phyloP scores from a whole-genome alignment of 2,797 vertebrate species.

The Paratrypauchen microcephalus region DNA sequence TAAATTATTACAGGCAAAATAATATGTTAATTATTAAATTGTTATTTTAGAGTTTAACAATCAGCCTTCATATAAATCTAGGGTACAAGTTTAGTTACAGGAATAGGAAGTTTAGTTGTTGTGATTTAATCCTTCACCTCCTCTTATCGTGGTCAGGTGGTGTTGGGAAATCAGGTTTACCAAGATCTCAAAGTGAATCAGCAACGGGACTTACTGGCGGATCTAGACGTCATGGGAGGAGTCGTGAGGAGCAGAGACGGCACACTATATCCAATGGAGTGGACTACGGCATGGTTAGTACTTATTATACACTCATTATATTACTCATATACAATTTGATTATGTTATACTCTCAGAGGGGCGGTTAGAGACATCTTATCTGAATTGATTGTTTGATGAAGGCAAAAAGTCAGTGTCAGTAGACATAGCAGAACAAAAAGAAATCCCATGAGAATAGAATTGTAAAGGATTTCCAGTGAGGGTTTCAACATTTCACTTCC shows the following conservation, averaged over 20 bases:
- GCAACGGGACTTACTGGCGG: constrained; percentile 66
- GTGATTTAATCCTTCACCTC: constrained; percentile 6
- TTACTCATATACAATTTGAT: too few species aligned
- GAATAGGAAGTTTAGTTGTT: too few species aligned
- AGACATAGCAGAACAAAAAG: neutral
- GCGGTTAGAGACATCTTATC: neutral
- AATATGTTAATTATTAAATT: neutral
- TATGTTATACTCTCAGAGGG: neutral
- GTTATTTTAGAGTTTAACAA: neutral
- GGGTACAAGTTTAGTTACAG: neutral
- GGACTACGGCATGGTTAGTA: constrained; percentile 89
- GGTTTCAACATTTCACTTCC: constrained; percentile 29
- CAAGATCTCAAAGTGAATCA: constrained; percentile 79
- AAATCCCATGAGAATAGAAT: neutral
- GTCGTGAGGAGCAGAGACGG: constrained; percentile 83
- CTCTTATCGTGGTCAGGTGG: constrained; percentile 48
- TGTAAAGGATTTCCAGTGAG: constrained; percentile 8
- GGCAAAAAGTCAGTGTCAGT: neutral
- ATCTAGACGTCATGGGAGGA: constrained; percentile 71
- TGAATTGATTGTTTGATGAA: neutral
- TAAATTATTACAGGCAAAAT: neutral
- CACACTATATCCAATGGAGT: constrained; percentile 92
- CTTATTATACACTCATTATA: neutral
- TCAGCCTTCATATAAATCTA: neutral
- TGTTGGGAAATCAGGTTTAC: constrained; percentile 68